A percentile compares a stretch with the other conserved stretches of the same genome.
phyloP scores from a whole-genome alignment of 1,140 invertebrate species.

The Wiebesia pumilae region DNA sequence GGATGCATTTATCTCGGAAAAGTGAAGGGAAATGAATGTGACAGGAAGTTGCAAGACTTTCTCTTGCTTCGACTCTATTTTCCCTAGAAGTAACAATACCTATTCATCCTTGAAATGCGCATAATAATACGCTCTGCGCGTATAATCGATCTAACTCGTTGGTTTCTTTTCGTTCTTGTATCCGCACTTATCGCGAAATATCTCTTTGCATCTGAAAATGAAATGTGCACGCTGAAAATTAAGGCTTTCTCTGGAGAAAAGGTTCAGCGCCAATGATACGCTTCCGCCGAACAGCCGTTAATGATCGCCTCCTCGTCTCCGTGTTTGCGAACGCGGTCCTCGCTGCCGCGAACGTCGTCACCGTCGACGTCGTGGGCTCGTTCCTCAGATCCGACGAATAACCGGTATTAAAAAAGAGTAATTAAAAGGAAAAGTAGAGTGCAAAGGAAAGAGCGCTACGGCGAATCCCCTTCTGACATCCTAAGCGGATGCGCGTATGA shows the following conservation, averaged over 20 bases:
- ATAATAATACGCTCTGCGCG: neutral
- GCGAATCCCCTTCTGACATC: neutral
- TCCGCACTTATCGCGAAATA: neutral
- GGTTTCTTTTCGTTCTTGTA: neutral
- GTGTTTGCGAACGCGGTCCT: neutral
- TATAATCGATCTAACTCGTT: conserved; percentile 6
- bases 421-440: neutral
- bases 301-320: conserved; percentile 22
- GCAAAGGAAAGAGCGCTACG: neutral
- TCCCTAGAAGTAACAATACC: neutral
- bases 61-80: neutral
- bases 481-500: conserved; percentile 50
- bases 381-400: conserved; percentile 22
- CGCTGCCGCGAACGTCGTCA: neutral
- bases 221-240: neutral
- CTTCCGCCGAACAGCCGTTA: conserved; percentile 40
- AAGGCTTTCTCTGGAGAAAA: conserved; percentile 10
- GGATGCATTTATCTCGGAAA: neutral
- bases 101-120: neutral
- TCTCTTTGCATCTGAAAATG: neutral
- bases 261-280: conserved; percentile 35
- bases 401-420: neutral
- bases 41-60: neutral
- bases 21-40: neutral
- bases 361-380: neutral